phyloP scores from a whole-genome alignment of 2,797 vertebrate species.

The Morelia viridis region DNA sequence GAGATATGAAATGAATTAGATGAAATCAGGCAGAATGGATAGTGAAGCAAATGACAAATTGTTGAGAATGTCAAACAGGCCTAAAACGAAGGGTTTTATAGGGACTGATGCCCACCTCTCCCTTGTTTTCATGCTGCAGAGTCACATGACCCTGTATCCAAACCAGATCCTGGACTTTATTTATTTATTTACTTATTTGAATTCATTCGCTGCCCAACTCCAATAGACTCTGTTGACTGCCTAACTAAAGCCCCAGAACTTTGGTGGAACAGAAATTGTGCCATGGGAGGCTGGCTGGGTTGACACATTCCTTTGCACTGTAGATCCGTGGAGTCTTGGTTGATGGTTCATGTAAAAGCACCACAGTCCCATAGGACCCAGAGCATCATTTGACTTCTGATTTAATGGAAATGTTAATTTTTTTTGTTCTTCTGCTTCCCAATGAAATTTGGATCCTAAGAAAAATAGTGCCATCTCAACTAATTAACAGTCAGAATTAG shows the following conservation, averaged over 20 bases:
- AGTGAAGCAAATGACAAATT: not conserved
- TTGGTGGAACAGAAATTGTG: not conserved
- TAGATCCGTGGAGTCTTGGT: not conserved
- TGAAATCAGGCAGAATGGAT: not conserved
- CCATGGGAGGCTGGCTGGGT: not conserved
- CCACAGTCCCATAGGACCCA: not conserved
- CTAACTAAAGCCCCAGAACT: not conserved
- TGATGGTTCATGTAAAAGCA: not conserved
- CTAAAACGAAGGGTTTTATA: not conserved
- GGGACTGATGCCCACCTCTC: not conserved
- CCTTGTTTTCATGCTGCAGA: not conserved
- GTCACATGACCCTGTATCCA: not conserved
- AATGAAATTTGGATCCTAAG: not conserved
- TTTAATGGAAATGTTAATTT: not conserved
- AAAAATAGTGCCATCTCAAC: not conserved
- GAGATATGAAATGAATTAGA: not conserved
- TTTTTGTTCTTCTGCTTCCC: not conserved
- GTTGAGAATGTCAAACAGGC: not conserved
- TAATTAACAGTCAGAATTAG: not conserved
- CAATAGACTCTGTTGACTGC: not conserved
- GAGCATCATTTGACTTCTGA: not conserved
- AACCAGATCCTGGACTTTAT: not conserved
- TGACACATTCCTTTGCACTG: not conserved
- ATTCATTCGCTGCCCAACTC: not conserved
- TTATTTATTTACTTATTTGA: not conserved